A percentile compares a stretch with the other conserved stretches of the same genome.
Evolutionary conservation across 2,797 vertebrate genomes (phyloP).

Genomic region (Helicolenus hilgendorfi): DNA sequence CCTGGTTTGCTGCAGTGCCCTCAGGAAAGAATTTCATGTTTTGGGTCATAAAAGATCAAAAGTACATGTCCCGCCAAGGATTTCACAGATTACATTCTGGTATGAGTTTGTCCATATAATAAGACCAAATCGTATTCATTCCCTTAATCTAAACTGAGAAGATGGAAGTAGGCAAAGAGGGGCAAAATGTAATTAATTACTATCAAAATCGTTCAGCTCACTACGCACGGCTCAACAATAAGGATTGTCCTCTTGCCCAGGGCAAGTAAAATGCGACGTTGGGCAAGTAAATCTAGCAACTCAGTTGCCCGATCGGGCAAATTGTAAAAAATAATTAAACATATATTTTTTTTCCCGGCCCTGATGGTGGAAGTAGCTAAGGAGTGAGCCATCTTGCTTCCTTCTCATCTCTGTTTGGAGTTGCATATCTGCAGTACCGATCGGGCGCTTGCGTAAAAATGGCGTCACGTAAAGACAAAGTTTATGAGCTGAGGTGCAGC

Average conservation of each 20-base stretch:
- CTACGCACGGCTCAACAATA: too few species aligned
- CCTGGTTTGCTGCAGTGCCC: neutral
- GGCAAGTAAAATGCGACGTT: fast-evolving
- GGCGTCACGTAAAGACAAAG: too few species aligned
- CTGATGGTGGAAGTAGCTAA: too few species aligned
- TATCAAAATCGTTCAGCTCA: neutral
- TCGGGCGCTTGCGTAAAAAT: too few species aligned
- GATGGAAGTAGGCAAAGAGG: fast-evolving
- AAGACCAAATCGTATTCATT: neutral
- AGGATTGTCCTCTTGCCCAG: fast-evolving
- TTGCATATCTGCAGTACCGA: too few species aligned
- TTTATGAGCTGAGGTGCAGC: too few species aligned
- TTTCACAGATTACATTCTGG: neutral
- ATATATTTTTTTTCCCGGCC: too few species aligned
- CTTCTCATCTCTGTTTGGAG: fast-evolving
- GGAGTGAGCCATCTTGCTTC: too few species aligned
- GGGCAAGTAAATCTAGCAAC: too few species aligned
- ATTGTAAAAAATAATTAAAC: too few species aligned
- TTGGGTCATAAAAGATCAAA: neutral
- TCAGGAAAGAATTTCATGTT: neutral
- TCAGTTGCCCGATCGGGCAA: too few species aligned
- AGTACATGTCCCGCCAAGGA: neutral
- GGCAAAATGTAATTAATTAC: neutral
- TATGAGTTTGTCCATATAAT: neutral
- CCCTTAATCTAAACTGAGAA: neutral